A percentile compares a stretch with the other conserved stretches of the same genome.
These are phyloP conservation scores for Phaenicophaeus curvirostris DNA, from an alignment of 2,797 vertebrate species.

Conservation along the genomic window DNA sequence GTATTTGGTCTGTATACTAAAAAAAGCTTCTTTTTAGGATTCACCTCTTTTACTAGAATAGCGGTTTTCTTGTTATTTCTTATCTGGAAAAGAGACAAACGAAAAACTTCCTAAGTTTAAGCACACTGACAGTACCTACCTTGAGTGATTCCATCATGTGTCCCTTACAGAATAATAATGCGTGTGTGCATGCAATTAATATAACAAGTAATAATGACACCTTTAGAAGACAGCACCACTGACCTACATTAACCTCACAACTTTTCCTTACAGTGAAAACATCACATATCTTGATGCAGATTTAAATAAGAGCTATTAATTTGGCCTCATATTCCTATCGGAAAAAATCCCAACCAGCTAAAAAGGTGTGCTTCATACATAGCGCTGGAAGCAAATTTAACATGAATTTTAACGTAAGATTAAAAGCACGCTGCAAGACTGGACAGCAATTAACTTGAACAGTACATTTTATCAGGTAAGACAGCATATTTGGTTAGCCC, in stretches of 20 bases:
- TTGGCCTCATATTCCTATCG: neutral
- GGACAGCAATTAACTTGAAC: neutral
- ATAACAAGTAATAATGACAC: neutral
- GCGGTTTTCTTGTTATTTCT: conserved; percentile 97
- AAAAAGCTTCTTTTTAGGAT: conserved; percentile 95
- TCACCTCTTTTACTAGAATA: conserved; percentile 94
- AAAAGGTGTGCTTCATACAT: neutral
- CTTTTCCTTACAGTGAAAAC: neutral
- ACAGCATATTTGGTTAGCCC: neutral
- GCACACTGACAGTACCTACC: fast-evolving
- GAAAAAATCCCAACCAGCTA: neutral
- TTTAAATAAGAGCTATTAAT: neutral
- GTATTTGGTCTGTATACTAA: conserved; percentile 97
- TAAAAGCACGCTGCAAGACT: neutral
- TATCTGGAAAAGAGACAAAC: conserved; percentile 78
- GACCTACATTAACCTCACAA: neutral
- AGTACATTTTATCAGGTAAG: neutral
- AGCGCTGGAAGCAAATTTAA: fast-evolving
- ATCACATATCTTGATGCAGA: neutral
- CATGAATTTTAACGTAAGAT: neutral
- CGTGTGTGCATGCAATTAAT: fast-evolving
- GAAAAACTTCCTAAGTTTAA: neutral
- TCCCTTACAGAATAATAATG: neutral
- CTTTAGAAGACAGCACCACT: neutral
- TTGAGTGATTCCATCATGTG: neutral